phyloP scores from a whole-genome alignment of 1,140 invertebrate species.

The Polypedilum pembai region DNA sequence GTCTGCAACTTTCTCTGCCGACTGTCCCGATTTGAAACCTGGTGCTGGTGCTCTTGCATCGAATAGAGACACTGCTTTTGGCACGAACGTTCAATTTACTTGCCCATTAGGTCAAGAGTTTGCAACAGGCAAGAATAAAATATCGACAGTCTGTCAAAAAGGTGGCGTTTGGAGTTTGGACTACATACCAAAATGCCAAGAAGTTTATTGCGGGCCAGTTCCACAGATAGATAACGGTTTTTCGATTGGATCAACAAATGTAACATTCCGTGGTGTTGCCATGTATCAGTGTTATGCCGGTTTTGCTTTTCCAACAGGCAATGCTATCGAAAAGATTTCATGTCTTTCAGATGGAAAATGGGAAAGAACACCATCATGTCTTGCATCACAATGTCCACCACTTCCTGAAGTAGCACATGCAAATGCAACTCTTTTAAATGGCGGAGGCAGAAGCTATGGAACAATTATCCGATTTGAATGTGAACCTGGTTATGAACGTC shows the following conservation, averaged over 20 bases:
- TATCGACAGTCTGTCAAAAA: conserved; percentile 76
- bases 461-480: conserved; percentile 93
- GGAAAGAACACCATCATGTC: conserved; percentile 83
- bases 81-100: conserved; percentile 79
- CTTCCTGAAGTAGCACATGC: conserved; percentile 80
- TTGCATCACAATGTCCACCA: conserved; percentile 88
- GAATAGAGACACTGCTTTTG: conserved; percentile 85
- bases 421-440: conserved; percentile 82
- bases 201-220: conserved; percentile 94
- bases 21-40: conserved; percentile 77
- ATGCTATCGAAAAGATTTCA: conserved; percentile 81
- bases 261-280: conserved; percentile 85
- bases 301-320: conserved; percentile 83
- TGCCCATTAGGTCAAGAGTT: conserved; percentile 93
- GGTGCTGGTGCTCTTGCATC: conserved; percentile 82
- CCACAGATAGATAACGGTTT: conserved; percentile 97
- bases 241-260: conserved; percentile 89
- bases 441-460: conserved; percentile 87
- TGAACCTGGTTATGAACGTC: conserved; percentile 82
- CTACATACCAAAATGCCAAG: conserved; percentile 92
- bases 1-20: conserved; percentile 87
- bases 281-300: conserved; percentile 96
- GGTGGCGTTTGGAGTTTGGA: conserved; percentile 89
- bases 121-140: conserved; percentile 75
- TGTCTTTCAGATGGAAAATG: conserved; percentile 81